A percentile compares a stretch with the other conserved stretches of the same genome.
These are phyloP conservation scores for Sebastes minor DNA, from an alignment of 2,797 vertebrate species.

Conservation along the genomic window DNA sequence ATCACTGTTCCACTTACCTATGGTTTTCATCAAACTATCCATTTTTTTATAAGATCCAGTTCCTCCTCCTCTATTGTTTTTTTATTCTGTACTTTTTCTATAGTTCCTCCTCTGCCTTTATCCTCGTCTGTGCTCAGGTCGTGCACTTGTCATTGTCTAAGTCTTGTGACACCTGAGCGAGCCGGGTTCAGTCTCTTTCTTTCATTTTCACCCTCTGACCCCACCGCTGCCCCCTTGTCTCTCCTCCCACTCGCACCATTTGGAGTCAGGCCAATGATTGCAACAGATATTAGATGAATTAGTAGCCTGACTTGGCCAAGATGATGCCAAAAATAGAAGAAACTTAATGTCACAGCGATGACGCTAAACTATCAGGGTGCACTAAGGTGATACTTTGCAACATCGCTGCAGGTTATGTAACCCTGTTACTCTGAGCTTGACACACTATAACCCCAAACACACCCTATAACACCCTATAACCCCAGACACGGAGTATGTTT, in stretches of 20 bases:
- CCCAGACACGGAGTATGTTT: neutral
- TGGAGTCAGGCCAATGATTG: neutral
- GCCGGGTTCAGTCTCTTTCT: neutral
- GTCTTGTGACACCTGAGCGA: constrained; percentile 18
- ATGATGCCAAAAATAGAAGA: constrained; percentile 39
- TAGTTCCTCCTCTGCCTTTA: neutral
- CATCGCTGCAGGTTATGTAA: constrained; percentile 5
- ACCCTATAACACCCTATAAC: too few species aligned
- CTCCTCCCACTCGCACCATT: constrained; percentile 50
- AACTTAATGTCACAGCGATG: neutral
- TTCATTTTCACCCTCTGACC: constrained; percentile 36
- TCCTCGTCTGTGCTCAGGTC: neutral
- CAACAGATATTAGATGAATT: constrained; percentile 7
- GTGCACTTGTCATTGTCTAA: neutral
- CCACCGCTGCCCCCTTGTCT: neutral
- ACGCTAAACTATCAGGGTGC: neutral
- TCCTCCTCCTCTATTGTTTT: neutral
- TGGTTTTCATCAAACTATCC: constrained; percentile 6
- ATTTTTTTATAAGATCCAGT: neutral
- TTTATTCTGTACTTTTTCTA: neutral
- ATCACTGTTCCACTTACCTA: constrained; percentile 46
- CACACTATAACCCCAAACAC: neutral
- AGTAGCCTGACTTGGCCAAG: neutral
- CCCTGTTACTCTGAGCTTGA: neutral
- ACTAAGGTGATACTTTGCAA: neutral